Conservation (phyloP, 1,140 invertebrate genomes). For the Sycophaga agraensis region DNA sequence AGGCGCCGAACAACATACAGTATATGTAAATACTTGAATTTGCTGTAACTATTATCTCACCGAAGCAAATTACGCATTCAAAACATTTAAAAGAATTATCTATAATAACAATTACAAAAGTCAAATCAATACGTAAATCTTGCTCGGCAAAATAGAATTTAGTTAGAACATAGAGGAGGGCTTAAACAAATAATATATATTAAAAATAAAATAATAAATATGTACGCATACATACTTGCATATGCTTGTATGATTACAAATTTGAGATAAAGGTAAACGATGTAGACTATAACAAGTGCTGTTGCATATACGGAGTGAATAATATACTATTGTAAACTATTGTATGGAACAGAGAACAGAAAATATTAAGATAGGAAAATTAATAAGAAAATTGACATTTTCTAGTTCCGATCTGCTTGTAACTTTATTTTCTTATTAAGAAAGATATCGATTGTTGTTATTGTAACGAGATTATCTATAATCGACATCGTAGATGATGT, state of each 20-base stretch:
- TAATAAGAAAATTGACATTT: constrained; percentile 15
- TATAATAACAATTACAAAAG: not conserved
- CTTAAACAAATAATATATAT: constrained; percentile 20
- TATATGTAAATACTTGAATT: no score
- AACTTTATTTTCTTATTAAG: constrained; percentile 27
- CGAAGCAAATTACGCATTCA: no score
- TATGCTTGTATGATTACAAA: not conserved
- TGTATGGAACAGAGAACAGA: not conserved
- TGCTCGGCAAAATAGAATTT: constrained; percentile 2
- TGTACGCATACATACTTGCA: not conserved
- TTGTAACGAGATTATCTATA: constrained; percentile 24
- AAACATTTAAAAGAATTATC: no score
- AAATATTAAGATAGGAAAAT: constrained; percentile 4
- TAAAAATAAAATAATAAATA: not conserved
- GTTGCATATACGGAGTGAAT: not conserved
- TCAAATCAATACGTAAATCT: constrained; percentile 14
- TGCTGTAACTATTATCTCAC: no score
- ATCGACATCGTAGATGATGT: constrained; percentile 9
- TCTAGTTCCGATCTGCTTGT: constrained; percentile 20
- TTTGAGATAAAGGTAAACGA: not conserved
- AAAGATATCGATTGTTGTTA: constrained; percentile 22
- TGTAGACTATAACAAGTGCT: not conserved
- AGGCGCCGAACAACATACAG: no score
- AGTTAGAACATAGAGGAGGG: constrained; percentile 4
- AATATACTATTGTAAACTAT: not conserved